Conservation (phyloP, 2,113 vertebrate species). For the Scomber japonicus region DNA sequence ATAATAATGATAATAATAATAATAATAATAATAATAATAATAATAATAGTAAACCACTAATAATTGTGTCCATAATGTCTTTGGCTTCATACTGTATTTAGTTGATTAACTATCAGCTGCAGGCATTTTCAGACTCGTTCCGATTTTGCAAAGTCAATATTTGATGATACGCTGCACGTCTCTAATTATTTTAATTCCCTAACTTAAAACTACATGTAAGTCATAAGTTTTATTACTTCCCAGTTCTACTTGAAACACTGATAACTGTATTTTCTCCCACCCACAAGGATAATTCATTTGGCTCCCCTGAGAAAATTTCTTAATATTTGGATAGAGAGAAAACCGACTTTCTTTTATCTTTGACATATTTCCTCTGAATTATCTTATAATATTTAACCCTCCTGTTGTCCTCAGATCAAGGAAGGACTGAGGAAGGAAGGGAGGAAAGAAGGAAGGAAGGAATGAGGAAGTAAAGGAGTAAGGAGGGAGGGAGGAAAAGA, state of each 20-base stretch:
- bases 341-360: neutral
- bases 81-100: no score
- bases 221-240: constrained; percentile 15
- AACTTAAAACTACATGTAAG: neutral
- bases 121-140: neutral
- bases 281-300: constrained; percentile 14
- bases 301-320: neutral
- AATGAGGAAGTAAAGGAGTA: no score
- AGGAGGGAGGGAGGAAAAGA: no score
- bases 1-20: neutral
- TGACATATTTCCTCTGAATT: neutral
- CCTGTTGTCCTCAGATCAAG: no score
- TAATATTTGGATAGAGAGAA: neutral
- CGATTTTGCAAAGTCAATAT: no score
- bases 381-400: neutral
- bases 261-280: constrained; percentile 14
- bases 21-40: neutral
- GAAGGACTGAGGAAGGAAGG: no score
- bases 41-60: no score
- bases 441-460: no score
- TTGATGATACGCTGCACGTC: no score
- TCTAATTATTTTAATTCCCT: neutral
- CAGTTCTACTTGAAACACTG: neutral
- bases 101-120: neutral
- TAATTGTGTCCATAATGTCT: no score